phyloP scores from a whole-genome alignment of 2,888 invertebrate species.

The Pedicia rivosa region DNA sequence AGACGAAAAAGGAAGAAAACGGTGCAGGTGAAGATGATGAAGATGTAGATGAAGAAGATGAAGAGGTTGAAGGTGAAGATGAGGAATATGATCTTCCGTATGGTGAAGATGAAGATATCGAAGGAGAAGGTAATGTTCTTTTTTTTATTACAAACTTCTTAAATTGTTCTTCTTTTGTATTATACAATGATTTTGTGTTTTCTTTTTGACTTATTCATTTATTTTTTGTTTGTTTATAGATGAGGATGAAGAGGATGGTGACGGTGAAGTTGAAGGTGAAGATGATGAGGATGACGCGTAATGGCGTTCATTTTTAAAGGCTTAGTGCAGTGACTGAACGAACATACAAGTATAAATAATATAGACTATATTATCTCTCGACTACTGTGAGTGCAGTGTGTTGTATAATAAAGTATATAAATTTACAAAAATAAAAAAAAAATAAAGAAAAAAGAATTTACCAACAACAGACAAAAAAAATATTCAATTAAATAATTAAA shows the following conservation, averaged over 20 bases:
- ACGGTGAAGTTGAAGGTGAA: not conserved
- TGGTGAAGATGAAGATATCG: conserved; percentile 23
- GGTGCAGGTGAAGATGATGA: conserved; percentile 20
- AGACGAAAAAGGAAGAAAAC: conserved; percentile 26
- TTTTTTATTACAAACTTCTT: not conserved
- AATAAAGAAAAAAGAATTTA: not conserved
- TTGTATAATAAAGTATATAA: conserved; percentile 5
- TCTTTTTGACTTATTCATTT: not conserved
- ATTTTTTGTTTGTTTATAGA: not conserved
- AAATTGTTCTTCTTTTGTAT: not conserved
- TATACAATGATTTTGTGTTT: not conserved
- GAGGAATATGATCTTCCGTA: conserved; percentile 27
- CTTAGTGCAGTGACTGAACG: conserved; percentile 7
- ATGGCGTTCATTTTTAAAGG: conserved; percentile 3
- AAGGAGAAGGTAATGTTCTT: conserved; percentile 11
- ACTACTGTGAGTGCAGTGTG: conserved; percentile 7
- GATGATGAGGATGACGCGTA: conserved; percentile 5
- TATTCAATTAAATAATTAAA: conserved; percentile 1
- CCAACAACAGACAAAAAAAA: not conserved
- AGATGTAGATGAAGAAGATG: conserved; percentile 25
- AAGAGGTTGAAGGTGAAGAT: conserved; percentile 22
- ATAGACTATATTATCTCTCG: conserved; percentile 4
- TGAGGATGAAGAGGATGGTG: conserved; percentile 3
- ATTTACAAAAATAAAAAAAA: not conserved
- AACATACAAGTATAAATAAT: conserved; percentile 6